A percentile compares a stretch with the other conserved stretches of the same genome.
Evolutionary conservation across 1,140 invertebrate species (phyloP).

Genomic region (Teleogryllus occipitalis): DNA sequence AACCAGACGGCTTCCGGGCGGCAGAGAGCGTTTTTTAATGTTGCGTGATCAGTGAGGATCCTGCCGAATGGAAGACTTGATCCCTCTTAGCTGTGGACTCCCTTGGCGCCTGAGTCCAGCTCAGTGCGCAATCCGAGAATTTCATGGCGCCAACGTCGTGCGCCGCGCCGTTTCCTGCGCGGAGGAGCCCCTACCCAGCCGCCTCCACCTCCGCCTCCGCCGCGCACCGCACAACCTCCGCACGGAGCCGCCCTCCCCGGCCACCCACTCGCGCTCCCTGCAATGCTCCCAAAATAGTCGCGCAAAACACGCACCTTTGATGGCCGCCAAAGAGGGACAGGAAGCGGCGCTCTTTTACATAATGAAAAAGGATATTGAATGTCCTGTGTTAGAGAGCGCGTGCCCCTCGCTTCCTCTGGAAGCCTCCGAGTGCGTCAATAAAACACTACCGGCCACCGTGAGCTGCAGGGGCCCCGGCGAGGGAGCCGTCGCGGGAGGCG

Average conservation of each 20-base stretch:
- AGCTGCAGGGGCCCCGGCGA: too few relatives aligned
- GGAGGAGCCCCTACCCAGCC: neutral
- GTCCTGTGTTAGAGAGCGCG: neutral
- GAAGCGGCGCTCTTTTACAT: neutral
- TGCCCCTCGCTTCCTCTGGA: neutral
- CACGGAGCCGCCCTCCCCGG: neutral
- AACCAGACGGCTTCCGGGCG: too few relatives aligned
- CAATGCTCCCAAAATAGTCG: neutral
- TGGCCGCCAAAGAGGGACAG: neutral
- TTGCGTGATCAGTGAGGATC: too few relatives aligned
- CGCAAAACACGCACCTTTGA: neutral
- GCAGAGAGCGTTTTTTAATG: too few relatives aligned
- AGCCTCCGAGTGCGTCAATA: neutral
- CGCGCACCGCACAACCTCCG: neutral
- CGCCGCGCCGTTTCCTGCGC: neutral
- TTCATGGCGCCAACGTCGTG: too few relatives aligned
- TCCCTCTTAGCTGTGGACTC: too few relatives aligned
- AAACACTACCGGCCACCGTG: neutral
- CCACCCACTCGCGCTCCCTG: neutral
- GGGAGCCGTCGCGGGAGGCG: too few relatives aligned
- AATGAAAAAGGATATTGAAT: constrained; percentile 6
- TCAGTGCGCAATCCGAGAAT: neutral
- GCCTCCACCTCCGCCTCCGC: neutral
- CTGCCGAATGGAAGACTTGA: too few relatives aligned
- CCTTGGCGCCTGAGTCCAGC: too few relatives aligned